Evolutionary conservation across 2,113 vertebrate genomes (phyloP).

Genomic region (Galeopterus variegatus): DNA sequence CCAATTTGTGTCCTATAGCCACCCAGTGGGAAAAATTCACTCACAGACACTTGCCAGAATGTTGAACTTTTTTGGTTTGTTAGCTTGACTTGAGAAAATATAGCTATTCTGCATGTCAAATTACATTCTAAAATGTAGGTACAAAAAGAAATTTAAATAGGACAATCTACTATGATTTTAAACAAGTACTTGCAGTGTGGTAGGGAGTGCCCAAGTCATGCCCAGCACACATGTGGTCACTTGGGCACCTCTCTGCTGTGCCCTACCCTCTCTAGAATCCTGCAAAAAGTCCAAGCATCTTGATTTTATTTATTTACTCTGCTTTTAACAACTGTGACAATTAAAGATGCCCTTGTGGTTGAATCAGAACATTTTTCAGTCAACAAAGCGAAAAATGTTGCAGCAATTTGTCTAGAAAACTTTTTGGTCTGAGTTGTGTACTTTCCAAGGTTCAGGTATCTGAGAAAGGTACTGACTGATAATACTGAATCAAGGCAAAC

Average conservation of each 20-base stretch:
- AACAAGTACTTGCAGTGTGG: neutral
- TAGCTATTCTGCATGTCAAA: neutral
- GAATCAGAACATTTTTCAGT: constrained; percentile 58
- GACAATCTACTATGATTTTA: neutral
- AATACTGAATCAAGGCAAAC: neutral
- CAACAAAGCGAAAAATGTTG: neutral
- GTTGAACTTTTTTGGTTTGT: neutral
- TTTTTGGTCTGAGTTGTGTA: neutral
- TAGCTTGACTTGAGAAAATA: neutral
- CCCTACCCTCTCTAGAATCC: neutral
- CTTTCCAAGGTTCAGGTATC: neutral
- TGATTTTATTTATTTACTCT: constrained; percentile 10
- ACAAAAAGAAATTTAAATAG: constrained; percentile 47
- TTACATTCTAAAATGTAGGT: neutral
- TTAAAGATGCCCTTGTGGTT: neutral
- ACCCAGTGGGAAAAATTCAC: neutral
- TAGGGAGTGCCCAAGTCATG: neutral
- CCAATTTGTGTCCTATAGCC: neutral
- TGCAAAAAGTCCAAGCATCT: constrained; percentile 32
- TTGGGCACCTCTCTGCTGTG: neutral
- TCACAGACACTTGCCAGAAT: neutral
- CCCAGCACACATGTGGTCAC: neutral
- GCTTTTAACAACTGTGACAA: constrained; percentile 37
- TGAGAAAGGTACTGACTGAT: neutral
- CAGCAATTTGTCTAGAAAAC: neutral